These are phyloP conservation scores for Hybos culiciformis DNA, from an alignment of 2,888 invertebrate species.

Conservation along the genomic window DNA sequence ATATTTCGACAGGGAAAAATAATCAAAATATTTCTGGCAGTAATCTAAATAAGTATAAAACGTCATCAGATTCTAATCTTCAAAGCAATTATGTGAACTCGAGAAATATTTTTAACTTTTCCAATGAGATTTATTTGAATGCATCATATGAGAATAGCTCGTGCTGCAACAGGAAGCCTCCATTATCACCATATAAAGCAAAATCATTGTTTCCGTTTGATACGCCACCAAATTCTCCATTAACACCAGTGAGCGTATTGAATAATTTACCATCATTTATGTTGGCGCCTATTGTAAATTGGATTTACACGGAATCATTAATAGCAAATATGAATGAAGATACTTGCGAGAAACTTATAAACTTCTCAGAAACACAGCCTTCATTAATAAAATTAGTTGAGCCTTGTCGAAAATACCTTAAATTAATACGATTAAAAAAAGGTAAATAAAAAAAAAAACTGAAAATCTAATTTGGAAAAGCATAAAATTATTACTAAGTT, in stretches of 20 bases:
- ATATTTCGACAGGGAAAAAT: conserved; percentile 1
- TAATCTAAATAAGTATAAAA: conserved; percentile 15
- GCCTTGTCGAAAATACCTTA: conserved; percentile 46
- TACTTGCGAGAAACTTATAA: conserved; percentile 43
- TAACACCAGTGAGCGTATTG: conserved; percentile 40
- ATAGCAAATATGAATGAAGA: conserved; percentile 44
- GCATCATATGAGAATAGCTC: conserved; percentile 16
- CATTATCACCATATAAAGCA: conserved; percentile 28
- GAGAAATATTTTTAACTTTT: conserved; percentile 31
- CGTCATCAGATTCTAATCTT: conserved; percentile 29
- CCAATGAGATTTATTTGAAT: conserved; percentile 25
- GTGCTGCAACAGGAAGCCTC: conserved; percentile 24
- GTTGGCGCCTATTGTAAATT: conserved; percentile 46
- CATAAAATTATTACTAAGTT: too few relatives aligned
- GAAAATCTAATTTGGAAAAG: background rate
- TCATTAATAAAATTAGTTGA: conserved; percentile 42
- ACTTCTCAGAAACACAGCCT: conserved; percentile 39
- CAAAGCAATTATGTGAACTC: conserved; percentile 21
- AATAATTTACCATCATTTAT: conserved; percentile 45
- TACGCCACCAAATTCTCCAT: conserved; percentile 30
- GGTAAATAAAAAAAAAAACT: conserved; percentile 43
- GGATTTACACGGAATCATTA: conserved; percentile 49
- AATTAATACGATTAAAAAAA: conserved; percentile 47
- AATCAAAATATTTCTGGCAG: background rate
- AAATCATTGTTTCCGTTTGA: conserved; percentile 30